phyloP scores from a whole-genome alignment of 2,888 invertebrate species.

The Acanthopleura granulata region DNA sequence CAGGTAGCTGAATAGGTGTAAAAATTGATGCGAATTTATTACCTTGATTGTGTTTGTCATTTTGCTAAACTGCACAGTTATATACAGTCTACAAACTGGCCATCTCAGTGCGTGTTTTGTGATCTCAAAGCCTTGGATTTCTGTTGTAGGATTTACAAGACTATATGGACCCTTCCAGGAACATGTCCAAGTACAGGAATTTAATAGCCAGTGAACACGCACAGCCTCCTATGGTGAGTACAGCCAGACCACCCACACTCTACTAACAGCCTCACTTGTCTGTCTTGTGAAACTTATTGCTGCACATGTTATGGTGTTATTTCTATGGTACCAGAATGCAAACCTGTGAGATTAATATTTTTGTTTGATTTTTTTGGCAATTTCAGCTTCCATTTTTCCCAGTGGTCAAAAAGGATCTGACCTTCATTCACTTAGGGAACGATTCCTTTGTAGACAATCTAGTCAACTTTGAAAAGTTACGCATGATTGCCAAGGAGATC shows the following conservation, averaged over 20 bases:
- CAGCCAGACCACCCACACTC: background rate
- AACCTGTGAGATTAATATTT: background rate
- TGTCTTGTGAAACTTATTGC: too few relatives aligned
- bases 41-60: too few relatives aligned
- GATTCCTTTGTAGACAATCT: conserved; percentile 68
- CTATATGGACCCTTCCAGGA: conserved; percentile 97
- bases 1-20: too few relatives aligned
- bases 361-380: conserved; percentile 16
- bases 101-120: too few relatives aligned
- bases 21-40: too few relatives aligned
- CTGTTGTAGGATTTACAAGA: conserved; percentile 83
- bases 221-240: conserved; percentile 83
- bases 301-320: too few relatives aligned
- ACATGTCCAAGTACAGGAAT: conserved; percentile 98
- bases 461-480: conserved; percentile 97
- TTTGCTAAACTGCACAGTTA: too few relatives aligned
- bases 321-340: too few relatives aligned
- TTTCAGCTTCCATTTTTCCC: conserved; percentile 75
- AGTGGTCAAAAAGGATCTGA: conserved; percentile 81
- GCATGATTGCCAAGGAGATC: conserved; percentile 98
- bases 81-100: too few relatives aligned
- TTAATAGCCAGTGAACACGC: conserved; percentile 91
- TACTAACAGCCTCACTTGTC: too few relatives aligned
- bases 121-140: background rate
- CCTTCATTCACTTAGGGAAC: conserved; percentile 98